Percentiles rank a stretch among this genome's conserved stretches.
phyloP scores from a whole-genome alignment of 2,888 invertebrate genomes.

The Athetis lepigone region DNA sequence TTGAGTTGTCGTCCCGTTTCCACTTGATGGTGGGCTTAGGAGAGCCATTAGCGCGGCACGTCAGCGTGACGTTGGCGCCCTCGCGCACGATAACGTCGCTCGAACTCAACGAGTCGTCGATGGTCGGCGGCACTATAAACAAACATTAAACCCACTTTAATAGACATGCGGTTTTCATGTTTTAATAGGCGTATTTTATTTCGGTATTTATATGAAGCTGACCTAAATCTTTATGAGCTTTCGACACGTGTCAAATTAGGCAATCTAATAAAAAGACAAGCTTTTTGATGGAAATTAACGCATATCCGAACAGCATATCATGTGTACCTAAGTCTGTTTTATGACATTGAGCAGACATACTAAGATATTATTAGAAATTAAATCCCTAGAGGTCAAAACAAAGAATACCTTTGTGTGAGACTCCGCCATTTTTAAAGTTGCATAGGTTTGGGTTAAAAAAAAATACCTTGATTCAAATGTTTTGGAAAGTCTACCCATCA shows the following conservation, averaged over 20 bases:
- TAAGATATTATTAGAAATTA: too few relatives aligned
- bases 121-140: conserved; percentile 96
- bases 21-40: conserved; percentile 97
- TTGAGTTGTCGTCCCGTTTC: conserved; percentile 97
- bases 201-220: conserved; percentile 6
- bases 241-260: background rate
- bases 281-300: too few relatives aligned
- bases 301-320: too few relatives aligned
- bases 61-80: conserved; percentile 96
- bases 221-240: background rate
- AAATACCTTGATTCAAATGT: too few relatives aligned
- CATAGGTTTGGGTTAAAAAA: too few relatives aligned
- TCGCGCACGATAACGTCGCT: conserved; percentile 97
- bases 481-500: too few relatives aligned
- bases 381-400: too few relatives aligned
- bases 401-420: too few relatives aligned
- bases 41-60: conserved; percentile 97
- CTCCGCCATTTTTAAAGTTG: too few relatives aligned
- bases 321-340: too few relatives aligned
- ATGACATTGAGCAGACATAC: too few relatives aligned
- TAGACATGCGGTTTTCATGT: conserved; percentile 36
- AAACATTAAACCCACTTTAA: conserved; percentile 71
- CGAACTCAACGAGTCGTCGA: conserved; percentile 97
- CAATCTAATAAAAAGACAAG: too few relatives aligned
- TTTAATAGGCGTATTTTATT: conserved; percentile 27